Evolutionary conservation across 2,113 vertebrate species (phyloP).

Genomic region (Pimephales promelas): DNA sequence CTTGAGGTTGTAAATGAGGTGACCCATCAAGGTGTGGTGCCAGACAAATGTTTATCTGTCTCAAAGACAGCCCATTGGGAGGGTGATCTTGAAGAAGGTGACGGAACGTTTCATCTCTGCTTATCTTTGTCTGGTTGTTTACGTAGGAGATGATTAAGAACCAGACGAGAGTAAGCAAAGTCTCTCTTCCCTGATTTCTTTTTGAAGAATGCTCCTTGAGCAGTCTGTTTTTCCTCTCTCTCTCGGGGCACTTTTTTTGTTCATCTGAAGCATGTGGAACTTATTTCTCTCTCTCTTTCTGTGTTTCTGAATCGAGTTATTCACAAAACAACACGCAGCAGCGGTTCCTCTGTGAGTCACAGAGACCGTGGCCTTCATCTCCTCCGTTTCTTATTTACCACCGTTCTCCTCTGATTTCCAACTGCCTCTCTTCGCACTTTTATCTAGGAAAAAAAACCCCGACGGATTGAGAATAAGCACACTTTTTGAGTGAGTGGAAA

Average conservation of each 20-base stretch:
- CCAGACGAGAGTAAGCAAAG: neutral
- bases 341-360: constrained; percentile 51
- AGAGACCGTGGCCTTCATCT: constrained; percentile 60
- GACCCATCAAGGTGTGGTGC: constrained; percentile 37
- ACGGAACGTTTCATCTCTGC: constrained; percentile 16
- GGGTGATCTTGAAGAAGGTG: constrained; percentile 20
- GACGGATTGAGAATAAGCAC: constrained; percentile 73
- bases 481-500: constrained; percentile 72
- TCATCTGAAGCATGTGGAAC: constrained; percentile 78
- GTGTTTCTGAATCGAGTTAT: constrained; percentile 67
- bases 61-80: constrained; percentile 21
- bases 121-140: constrained; percentile 19
- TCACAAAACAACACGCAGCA: constrained; percentile 61
- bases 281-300: constrained; percentile 72
- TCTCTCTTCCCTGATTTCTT: constrained; percentile 7
- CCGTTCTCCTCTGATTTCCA: constrained; percentile 70
- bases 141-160: constrained; percentile 30
- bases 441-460: constrained; percentile 69
- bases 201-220: constrained; percentile 39
- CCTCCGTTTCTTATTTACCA: constrained; percentile 70
- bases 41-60: constrained; percentile 47
- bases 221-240: constrained; percentile 46
- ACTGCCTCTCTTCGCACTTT: constrained; percentile 67
- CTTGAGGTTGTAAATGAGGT: constrained; percentile 44
- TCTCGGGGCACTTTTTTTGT: constrained; percentile 46